These are phyloP conservation scores for Blera fallax DNA, from an alignment of 2,888 invertebrate species.

Conservation along the genomic window DNA sequence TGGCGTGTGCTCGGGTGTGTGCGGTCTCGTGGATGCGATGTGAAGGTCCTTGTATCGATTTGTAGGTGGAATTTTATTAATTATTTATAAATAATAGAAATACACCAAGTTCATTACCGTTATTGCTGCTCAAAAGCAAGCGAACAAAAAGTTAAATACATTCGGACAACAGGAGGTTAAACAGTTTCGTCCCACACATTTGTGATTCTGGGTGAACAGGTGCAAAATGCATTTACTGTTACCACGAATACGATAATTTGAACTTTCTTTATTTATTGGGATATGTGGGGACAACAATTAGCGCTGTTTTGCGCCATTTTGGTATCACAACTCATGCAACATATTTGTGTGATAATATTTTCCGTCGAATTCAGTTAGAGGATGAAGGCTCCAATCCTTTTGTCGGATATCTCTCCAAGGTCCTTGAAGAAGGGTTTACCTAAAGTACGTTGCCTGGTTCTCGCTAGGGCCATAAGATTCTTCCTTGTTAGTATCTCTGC, in stretches of 20 bases:
- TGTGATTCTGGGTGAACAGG: neutral
- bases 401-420: no score
- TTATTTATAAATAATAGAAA: slow-evolving; percentile 43
- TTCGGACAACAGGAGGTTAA: neutral
- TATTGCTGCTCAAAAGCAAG: slow-evolving; percentile 17
- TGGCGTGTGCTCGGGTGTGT: slow-evolving; percentile 49
- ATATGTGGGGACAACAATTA: no score
- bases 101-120: slow-evolving; percentile 65
- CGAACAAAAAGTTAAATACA: neutral
- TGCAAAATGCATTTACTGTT: neutral
- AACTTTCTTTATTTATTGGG: neutral
- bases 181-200: neutral
- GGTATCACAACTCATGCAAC: no score
- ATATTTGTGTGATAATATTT: no score
- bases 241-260: neutral
- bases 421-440: no score
- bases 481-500: no score
- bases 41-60: slow-evolving; percentile 67
- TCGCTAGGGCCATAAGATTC: no score
- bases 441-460: no score
- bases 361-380: no score
- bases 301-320: no score
- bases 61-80: slow-evolving; percentile 42
- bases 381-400: no score
- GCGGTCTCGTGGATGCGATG: slow-evolving; percentile 41